Conservation (phyloP, 2,113 vertebrate species). For the Grus americana region DNA sequence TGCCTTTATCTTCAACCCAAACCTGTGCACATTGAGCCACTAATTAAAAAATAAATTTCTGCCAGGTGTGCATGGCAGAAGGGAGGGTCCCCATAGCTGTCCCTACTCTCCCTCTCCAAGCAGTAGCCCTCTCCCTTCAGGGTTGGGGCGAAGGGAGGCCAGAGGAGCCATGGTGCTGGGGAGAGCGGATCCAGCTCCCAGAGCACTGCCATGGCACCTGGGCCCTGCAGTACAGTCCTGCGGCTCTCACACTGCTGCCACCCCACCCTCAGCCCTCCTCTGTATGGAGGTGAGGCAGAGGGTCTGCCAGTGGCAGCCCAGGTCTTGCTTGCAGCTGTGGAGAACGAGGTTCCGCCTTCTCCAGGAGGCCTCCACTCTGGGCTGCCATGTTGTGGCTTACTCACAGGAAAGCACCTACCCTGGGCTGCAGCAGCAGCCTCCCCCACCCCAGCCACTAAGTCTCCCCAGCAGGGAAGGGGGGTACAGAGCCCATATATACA, state of each 20-base stretch:
- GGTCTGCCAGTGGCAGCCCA: neutral
- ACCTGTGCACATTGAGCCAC: accelerated
- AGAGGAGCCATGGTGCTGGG: neutral
- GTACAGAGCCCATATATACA: accelerated
- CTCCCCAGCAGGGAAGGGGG: neutral
- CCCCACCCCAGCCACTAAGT: neutral
- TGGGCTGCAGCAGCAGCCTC: neutral
- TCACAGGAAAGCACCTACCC: neutral
- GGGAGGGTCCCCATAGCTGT: neutral
- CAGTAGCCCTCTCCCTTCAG: neutral
- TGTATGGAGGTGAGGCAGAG: accelerated
- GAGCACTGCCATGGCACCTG: neutral
- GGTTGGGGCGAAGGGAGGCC: accelerated
- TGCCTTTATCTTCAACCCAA: neutral
- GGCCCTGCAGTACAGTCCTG: neutral
- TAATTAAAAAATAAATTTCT: neutral
- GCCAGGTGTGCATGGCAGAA: neutral
- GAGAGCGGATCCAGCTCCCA: neutral
- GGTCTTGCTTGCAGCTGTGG: neutral
- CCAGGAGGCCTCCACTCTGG: neutral
- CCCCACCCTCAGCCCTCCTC: neutral
- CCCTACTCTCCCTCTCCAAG: neutral
- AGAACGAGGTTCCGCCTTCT: neutral
- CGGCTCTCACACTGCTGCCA: neutral
- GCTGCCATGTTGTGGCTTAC: accelerated